These are phyloP conservation scores for Charaxes varanes DNA, from an alignment of 1,140 invertebrate species.

Conservation along the genomic window DNA sequence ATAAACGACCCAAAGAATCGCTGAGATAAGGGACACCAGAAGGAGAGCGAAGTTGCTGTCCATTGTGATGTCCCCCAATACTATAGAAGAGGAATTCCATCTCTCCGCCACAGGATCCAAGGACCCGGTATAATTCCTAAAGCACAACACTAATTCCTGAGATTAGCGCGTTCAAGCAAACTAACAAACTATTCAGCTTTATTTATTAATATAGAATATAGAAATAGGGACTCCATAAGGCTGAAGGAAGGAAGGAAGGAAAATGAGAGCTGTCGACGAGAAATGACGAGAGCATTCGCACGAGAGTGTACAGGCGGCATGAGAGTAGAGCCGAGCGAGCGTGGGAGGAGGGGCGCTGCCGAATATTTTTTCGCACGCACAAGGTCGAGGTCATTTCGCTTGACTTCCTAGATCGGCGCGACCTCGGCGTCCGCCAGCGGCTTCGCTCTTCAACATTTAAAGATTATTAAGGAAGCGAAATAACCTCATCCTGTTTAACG, in stretches of 20 bases:
- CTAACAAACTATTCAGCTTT: too few relatives aligned
- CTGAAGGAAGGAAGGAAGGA: too few relatives aligned
- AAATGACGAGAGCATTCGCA: too few relatives aligned
- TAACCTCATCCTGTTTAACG: conserved; percentile 8
- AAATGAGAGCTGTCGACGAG: too few relatives aligned
- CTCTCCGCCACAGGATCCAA: conserved; percentile 67
- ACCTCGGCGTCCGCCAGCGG: conserved; percentile 25
- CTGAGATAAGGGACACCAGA: conserved; percentile 85
- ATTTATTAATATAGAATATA: too few relatives aligned
- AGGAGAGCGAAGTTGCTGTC: conserved; percentile 86
- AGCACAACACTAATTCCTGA: conserved; percentile 29
- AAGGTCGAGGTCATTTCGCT: conserved; percentile 65
- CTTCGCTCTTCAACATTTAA: conserved; percentile 12
- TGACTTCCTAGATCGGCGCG: conserved; percentile 64
- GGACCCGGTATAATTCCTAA: conserved; percentile 61
- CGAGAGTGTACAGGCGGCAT: too few relatives aligned
- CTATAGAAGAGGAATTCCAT: conserved; percentile 75
- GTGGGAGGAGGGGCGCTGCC: conserved; percentile 32
- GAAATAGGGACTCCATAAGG: too few relatives aligned
- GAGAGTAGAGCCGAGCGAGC: conserved; percentile 12
- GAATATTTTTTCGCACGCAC: conserved; percentile 64
- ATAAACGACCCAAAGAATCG: conserved; percentile 93
- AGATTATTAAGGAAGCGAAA: conserved; percentile 7
- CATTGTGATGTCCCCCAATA: conserved; percentile 84
- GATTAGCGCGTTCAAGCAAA: too few relatives aligned